Conservation (phyloP, 2,113 vertebrate species). For the Gobiocypris rarus region DNA sequence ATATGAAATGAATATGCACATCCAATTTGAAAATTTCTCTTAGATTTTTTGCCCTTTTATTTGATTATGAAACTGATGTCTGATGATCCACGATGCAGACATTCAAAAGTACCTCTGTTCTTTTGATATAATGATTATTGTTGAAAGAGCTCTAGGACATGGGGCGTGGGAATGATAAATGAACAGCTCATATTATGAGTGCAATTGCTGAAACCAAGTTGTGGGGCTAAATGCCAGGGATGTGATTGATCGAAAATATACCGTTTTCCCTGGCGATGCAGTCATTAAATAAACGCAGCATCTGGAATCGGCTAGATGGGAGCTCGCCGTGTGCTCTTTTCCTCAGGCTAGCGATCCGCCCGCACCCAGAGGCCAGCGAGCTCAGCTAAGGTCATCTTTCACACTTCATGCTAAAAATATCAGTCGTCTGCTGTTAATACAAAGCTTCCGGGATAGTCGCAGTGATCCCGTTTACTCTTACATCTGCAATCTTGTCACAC, state of each 20-base stretch:
- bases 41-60: not conserved
- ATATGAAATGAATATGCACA: not conserved
- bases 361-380: conserved; percentile 14
- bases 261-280: conserved; percentile 34
- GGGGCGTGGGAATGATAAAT: conserved; percentile 34
- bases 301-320: conserved; percentile 35
- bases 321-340: conserved; percentile 7
- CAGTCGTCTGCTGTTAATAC: conserved; percentile 12
- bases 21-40: not conserved
- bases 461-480: conserved; percentile 11
- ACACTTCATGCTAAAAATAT: conserved; percentile 41
- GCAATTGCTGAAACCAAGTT: conserved; percentile 38
- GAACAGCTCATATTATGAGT: conserved; percentile 28
- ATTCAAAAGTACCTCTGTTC: not conserved
- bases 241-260: conserved; percentile 42
- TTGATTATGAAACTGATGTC: conserved; percentile 9
- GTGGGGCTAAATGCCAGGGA: conserved; percentile 38
- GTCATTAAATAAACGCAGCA: conserved; percentile 45
- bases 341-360: conserved; percentile 35
- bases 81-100: not conserved
- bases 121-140: conserved; percentile 16
- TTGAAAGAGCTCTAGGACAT: conserved; percentile 31
- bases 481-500: conserved; percentile 18
- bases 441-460: not conserved
- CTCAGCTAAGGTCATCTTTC: conserved; percentile 37